Percentiles rank a stretch among this genome's conserved stretches.
Conservation (phyloP, 2,888 invertebrate species). For the Hypena proboscidalis region DNA sequence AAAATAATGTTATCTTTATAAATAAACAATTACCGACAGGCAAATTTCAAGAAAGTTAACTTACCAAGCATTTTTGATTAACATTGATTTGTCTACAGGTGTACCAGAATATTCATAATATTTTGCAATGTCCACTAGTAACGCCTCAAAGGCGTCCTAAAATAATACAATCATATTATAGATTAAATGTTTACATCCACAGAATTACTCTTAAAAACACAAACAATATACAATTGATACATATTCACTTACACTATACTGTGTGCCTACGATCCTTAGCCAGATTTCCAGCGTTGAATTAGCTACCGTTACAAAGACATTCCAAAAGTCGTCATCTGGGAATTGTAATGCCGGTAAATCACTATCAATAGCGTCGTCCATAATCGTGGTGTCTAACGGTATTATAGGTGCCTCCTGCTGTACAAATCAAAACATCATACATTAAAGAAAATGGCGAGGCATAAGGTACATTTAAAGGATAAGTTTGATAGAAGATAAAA, state of each 20-base stretch:
- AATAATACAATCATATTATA: slow-evolving; percentile 2
- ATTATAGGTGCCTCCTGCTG: slow-evolving; percentile 23
- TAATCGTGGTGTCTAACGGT: slow-evolving; percentile 40
- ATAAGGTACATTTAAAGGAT: too few relatives aligned
- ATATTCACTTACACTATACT: slow-evolving; percentile 85
- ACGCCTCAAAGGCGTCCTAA: slow-evolving; percentile 75
- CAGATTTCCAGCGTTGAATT: slow-evolving; percentile 87
- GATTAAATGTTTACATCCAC: background rate
- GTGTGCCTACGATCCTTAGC: slow-evolving; percentile 87
- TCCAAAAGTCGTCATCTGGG: slow-evolving; percentile 82
- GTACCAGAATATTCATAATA: slow-evolving; percentile 73
- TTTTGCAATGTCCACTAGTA: slow-evolving; percentile 80
- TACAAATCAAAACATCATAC: background rate
- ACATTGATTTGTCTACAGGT: slow-evolving; percentile 72
- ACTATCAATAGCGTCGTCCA: slow-evolving; percentile 66
- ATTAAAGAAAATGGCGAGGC: background rate
- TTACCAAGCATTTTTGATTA: slow-evolving; percentile 77
- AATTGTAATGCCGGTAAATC: slow-evolving; percentile 76
- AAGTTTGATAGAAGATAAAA: too few relatives aligned
- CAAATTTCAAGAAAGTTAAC: slow-evolving; percentile 22
- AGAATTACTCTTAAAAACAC: background rate
- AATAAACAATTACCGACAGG: too few relatives aligned
- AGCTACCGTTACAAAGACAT: slow-evolving; percentile 86
- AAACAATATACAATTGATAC: background rate
- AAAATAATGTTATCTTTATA: too few relatives aligned